These are phyloP conservation scores for Cynaeus angustus DNA, from an alignment of 2,888 invertebrate genomes.

Conservation along the genomic window DNA sequence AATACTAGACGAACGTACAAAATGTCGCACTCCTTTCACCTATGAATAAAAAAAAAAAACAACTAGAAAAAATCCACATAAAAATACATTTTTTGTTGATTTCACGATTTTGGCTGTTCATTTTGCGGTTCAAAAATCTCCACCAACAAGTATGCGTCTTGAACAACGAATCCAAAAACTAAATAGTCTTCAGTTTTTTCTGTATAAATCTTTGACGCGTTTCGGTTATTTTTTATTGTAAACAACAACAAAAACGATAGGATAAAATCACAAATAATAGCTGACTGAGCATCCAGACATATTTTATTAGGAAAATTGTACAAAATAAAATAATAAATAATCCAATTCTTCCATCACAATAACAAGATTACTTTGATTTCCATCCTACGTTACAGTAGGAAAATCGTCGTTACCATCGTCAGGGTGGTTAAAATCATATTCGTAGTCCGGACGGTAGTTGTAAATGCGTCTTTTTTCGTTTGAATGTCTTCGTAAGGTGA, in stretches of 20 bases:
- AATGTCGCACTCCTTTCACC: conserved; percentile 40
- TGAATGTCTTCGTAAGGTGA: conserved; percentile 10
- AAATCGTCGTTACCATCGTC: conserved; percentile 16
- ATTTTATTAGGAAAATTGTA: conserved; percentile 24
- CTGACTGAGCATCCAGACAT: conserved; percentile 1
- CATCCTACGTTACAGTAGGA: conserved; percentile 25
- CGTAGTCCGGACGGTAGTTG: conserved; percentile 22
- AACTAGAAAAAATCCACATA: conserved; percentile 41
- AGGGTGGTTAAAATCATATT: conserved; percentile 3
- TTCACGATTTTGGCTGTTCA: conserved; percentile 42
- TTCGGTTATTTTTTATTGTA: background rate
- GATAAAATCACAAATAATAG: background rate
- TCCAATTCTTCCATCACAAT: background rate
- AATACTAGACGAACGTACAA: conserved; percentile 45
- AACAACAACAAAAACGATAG: conserved; percentile 1
- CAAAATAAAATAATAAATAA: conserved; percentile 31
- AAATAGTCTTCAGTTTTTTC: conserved; percentile 9
- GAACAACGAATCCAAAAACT: background rate
- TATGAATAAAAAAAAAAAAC: conserved; percentile 48
- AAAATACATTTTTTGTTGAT: conserved; percentile 46
- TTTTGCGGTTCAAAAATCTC: conserved; percentile 1
- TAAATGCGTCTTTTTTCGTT: conserved; percentile 19
- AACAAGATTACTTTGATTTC: background rate
- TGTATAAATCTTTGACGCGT: conserved; percentile 2
- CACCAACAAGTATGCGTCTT: conserved; percentile 9